phyloP scores from a whole-genome alignment of 2,797 vertebrate genomes.

The Pelochelys cantorii region DNA sequence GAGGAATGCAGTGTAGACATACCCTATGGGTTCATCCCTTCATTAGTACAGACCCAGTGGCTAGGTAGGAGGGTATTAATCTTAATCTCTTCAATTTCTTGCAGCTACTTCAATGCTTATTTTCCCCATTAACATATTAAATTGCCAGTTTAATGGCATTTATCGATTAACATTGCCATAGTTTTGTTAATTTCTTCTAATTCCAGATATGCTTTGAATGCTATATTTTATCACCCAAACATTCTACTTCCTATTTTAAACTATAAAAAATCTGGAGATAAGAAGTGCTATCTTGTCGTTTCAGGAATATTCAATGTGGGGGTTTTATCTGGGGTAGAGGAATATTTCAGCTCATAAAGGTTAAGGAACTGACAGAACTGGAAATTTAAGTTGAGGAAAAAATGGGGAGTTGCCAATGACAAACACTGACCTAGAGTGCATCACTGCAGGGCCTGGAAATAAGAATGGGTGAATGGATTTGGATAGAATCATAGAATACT shows the following conservation, averaged over 20 bases:
- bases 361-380: not conserved
- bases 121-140: not conserved
- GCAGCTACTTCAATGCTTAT: not conserved
- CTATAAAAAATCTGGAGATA: not conserved
- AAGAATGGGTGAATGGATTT: not conserved
- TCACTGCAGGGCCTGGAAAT: not conserved
- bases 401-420: not conserved
- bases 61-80: fast-evolving
- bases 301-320: not conserved
- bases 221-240: not conserved
- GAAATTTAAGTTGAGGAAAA: slow-evolving; percentile 8
- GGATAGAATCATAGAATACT: not conserved
- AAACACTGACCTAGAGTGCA: not conserved
- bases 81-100: not conserved
- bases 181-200: not conserved
- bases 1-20: too few relatives aligned
- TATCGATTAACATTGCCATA: not conserved
- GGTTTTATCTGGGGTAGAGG: not conserved
- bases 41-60: not conserved
- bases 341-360: not conserved
- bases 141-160: not conserved
- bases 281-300: not conserved
- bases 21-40: not conserved
- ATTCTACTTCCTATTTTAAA: not conserved
- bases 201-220: not conserved